Evolutionary conservation across 1,140 invertebrate species (phyloP).

Genomic region (Globodera ellingtonae): DNA sequence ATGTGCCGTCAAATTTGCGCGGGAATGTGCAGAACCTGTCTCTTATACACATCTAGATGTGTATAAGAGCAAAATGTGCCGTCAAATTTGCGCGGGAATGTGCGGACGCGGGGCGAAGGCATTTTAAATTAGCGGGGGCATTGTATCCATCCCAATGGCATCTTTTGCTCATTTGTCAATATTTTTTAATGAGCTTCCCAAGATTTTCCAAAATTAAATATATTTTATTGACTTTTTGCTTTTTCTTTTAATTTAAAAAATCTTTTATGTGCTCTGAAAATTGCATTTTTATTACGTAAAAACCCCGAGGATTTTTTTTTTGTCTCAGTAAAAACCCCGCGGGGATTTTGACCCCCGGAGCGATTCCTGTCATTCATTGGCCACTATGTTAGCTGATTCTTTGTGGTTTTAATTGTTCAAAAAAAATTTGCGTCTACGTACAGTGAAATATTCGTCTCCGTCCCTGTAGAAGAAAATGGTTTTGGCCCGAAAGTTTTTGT

Average conservation of each 20-base stretch:
- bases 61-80: background rate
- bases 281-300: too few relatives aligned
- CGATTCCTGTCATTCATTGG: too few relatives aligned
- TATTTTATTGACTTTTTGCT: too few relatives aligned
- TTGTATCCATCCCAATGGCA: background rate
- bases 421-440: conserved; percentile 31
- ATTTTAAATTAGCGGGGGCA: background rate
- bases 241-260: too few relatives aligned
- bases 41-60: too few relatives aligned
- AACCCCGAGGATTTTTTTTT: too few relatives aligned
- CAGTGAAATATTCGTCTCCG: conserved; percentile 61
- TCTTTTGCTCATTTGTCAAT: conserved; percentile 3
- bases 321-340: too few relatives aligned
- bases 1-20: too few relatives aligned
- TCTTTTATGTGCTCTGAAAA: too few relatives aligned
- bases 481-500: conserved; percentile 19
- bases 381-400: too few relatives aligned
- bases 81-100: background rate
- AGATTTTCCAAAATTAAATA: conserved; percentile 2
- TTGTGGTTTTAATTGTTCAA: background rate
- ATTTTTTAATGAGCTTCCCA: conserved; percentile 27
- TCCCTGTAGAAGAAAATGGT: conserved; percentile 64
- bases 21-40: too few relatives aligned
- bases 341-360: too few relatives aligned
- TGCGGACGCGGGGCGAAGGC: background rate